Evolutionary conservation across 2,113 vertebrate species (phyloP).

Genomic region (Anarhynchus alexandrinus): DNA sequence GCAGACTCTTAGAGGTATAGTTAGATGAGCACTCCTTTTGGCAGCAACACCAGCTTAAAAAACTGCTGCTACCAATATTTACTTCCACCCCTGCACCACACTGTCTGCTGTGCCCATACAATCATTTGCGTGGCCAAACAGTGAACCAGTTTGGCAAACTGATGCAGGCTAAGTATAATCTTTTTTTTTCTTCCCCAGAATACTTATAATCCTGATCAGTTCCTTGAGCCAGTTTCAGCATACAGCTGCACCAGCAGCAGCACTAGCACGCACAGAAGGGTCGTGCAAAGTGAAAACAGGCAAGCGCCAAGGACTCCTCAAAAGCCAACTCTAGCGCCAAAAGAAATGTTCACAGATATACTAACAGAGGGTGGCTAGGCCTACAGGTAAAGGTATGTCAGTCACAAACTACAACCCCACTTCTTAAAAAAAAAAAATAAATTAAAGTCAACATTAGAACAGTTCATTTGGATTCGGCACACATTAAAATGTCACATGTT

Average conservation of each 20-base stretch:
- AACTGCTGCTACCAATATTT: conserved; percentile 17
- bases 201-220: background rate
- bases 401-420: background rate
- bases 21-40: background rate
- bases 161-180: background rate
- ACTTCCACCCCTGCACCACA: background rate
- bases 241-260: background rate
- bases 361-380: background rate
- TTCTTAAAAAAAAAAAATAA: background rate
- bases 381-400: background rate
- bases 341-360: background rate
- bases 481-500: background rate
- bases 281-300: background rate
- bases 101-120: background rate
- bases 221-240: background rate
- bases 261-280: background rate
- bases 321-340: background rate
- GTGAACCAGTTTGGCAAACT: background rate
- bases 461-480: background rate
- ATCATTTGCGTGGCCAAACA: background rate
- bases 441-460: background rate
- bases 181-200: background rate
- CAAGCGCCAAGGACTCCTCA: background rate
- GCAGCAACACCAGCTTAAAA: background rate
- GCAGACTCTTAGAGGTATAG: background rate